Evolutionary conservation across 2,113 vertebrate species (phyloP).

Genomic region (Lepisosteus osseus): DNA sequence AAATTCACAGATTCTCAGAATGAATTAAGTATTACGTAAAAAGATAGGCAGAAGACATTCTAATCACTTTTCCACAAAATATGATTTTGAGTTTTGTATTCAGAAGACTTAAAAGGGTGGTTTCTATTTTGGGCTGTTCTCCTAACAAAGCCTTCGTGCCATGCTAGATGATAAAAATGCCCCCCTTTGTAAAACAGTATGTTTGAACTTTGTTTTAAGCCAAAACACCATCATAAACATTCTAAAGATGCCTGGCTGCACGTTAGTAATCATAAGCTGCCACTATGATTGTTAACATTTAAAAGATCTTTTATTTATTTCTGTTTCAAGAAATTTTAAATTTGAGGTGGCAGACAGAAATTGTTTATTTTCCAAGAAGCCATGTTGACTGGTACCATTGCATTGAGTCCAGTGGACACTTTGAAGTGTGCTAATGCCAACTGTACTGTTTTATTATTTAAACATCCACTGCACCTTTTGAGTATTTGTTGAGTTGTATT

Average conservation of each 20-base stretch:
- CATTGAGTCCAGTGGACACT: slow-evolving; percentile 44
- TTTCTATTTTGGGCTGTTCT: too few species aligned
- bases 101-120: too few species aligned
- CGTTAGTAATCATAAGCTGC: slow-evolving; percentile 36
- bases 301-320: slow-evolving; percentile 57
- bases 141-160: too few species aligned
- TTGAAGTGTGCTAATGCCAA: slow-evolving; percentile 1
- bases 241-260: slow-evolving; percentile 9
- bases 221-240: too few species aligned
- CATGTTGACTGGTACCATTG: slow-evolving; percentile 37
- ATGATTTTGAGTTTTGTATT: too few species aligned
- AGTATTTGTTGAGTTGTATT: slow-evolving; percentile 30
- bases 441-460: slow-evolving; percentile 19
- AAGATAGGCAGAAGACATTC: too few species aligned
- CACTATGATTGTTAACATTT: slow-evolving; percentile 45
- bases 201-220: too few species aligned
- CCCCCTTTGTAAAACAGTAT: too few species aligned
- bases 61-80: too few species aligned
- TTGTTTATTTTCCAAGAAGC: slow-evolving; percentile 35
- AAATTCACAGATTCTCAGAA: too few species aligned
- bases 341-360: slow-evolving; percentile 34
- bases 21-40: too few species aligned
- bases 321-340: slow-evolving; percentile 72
- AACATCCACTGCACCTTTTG: slow-evolving; percentile 25
- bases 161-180: too few species aligned